A percentile compares a stretch with the other conserved stretches of the same genome.
These are phyloP conservation scores for Burhinus bistriatus DNA, from an alignment of 2,113 vertebrate genomes.

Conservation along the genomic window DNA sequence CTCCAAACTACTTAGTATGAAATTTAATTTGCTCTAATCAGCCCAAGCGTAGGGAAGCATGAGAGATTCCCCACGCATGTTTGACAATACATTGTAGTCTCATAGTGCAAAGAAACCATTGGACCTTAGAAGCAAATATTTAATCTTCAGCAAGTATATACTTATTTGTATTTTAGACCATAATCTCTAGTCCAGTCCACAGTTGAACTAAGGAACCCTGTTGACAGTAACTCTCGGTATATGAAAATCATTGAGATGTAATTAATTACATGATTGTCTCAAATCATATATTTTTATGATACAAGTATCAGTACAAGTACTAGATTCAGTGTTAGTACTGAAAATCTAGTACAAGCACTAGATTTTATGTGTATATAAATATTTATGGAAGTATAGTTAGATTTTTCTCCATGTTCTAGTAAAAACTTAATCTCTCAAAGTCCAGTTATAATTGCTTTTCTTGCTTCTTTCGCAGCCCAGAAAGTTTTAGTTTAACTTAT, in stretches of 20 bases:
- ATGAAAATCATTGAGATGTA: not conserved
- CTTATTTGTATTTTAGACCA: not conserved
- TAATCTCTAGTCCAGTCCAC: not conserved
- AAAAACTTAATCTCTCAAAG: not conserved
- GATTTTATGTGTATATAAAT: not conserved
- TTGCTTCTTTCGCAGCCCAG: not conserved
- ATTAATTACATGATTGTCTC: not conserved
- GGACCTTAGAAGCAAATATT: not conserved
- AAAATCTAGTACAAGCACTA: not conserved
- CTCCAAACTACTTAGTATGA: conserved; percentile 3
- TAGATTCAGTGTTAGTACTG: not conserved
- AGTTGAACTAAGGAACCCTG: too few relatives aligned
- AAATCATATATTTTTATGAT: not conserved
- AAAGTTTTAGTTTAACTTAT: not conserved
- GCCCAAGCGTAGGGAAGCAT: not conserved
- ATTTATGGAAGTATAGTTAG: not conserved
- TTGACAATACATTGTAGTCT: not conserved
- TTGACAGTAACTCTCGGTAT: not conserved
- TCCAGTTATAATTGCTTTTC: not conserved
- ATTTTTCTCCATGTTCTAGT: not conserved
- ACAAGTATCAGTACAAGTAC: not conserved
- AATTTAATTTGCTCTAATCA: conserved; percentile 24
- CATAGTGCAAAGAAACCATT: not conserved
- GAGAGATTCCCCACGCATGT: not conserved
- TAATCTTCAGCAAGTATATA: not conserved